Evolutionary conservation across 2,888 invertebrate species (phyloP).

Genomic region (Hemistola chrysoprasaria): DNA sequence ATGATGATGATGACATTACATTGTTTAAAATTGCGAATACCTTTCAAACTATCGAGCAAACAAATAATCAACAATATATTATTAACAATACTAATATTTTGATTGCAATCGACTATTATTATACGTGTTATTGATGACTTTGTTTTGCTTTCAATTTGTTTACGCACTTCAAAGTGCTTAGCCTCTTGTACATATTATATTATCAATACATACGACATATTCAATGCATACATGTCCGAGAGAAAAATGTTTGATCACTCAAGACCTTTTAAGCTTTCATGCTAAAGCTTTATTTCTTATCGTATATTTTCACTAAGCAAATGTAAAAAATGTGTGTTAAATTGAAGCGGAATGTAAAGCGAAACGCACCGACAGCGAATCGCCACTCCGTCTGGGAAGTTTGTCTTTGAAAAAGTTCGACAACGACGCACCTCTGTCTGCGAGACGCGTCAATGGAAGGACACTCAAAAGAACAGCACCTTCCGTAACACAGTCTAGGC

Average conservation of each 20-base stretch:
- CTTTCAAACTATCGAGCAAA: not conserved
- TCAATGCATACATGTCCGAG: no score
- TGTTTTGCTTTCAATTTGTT: no score
- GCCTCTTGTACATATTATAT: no score
- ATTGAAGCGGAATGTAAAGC: slow-evolving; percentile 9
- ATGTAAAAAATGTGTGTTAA: slow-evolving; percentile 12
- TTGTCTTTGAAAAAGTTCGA: slow-evolving; percentile 66
- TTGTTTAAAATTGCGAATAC: no score
- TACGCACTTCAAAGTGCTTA: not conserved
- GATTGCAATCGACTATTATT: slow-evolving; percentile 1
- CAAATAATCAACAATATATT: not conserved
- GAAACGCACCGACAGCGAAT: slow-evolving; percentile 16
- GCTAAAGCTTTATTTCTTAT: no score
- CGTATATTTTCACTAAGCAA: slow-evolving; percentile 10
- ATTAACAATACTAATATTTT: not conserved
- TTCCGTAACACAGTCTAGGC: no score
- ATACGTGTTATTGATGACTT: no score
- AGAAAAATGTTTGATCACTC: no score
- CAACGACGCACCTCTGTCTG: slow-evolving; percentile 58
- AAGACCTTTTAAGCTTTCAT: no score
- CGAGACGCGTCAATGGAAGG: slow-evolving; percentile 51
- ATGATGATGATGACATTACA: no score
- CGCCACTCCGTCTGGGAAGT: slow-evolving; percentile 63
- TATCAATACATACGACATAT: slow-evolving; percentile 5
- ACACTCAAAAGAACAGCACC: slow-evolving; percentile 46